Conservation (phyloP, 2,888 invertebrate genomes). For the Napeogenes sylphis region DNA sequence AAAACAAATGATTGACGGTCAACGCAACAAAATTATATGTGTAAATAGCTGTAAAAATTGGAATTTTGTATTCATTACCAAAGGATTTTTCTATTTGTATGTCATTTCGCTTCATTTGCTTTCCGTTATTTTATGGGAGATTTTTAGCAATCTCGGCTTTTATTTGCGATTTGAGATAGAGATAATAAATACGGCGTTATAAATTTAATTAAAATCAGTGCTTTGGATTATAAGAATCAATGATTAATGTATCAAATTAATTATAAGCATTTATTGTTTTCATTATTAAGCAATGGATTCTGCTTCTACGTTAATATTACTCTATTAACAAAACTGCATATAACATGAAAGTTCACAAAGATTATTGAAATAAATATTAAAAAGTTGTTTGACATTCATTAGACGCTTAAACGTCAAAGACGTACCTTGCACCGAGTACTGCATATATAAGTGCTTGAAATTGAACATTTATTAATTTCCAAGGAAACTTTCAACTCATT, state of each 20-base stretch:
- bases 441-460: neutral
- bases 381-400: no score
- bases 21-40: no score
- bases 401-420: no score
- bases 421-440: no score
- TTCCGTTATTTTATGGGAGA: conserved; percentile 24
- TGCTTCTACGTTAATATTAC: no score
- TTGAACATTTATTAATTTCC: neutral
- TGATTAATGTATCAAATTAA: neutral
- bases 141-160: conserved; percentile 16
- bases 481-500: neutral
- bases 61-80: no score
- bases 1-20: no score
- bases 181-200: neutral
- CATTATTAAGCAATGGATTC: no score
- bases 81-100: conserved; percentile 25
- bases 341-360: no score
- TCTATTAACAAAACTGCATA: no score
- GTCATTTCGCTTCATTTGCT: conserved; percentile 27
- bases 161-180: neutral
- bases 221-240: neutral
- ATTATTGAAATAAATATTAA: no score
- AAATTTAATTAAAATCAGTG: neutral
- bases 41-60: no score
- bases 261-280: neutral